phyloP scores from a whole-genome alignment of 2,888 invertebrate genomes.

The Campoplex nolae region DNA sequence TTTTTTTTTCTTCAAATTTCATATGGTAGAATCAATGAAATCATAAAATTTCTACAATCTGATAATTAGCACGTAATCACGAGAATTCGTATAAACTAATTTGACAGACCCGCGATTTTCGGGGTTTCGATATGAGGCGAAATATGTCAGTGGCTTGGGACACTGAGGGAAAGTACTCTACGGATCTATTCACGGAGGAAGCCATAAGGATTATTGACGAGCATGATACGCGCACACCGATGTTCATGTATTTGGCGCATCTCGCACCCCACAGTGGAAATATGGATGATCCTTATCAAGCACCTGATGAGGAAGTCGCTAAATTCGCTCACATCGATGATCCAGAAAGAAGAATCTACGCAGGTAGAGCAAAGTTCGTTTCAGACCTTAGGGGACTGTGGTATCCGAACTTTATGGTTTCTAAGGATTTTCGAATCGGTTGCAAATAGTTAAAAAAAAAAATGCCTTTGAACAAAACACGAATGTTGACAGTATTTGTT shows the following conservation, averaged over 20 bases:
- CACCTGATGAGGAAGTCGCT: constrained; percentile 89
- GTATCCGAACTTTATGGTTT: neutral
- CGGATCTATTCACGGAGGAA: constrained; percentile 89
- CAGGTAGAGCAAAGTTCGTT: constrained; percentile 85
- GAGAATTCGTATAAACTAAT: neutral
- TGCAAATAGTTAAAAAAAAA: neutral
- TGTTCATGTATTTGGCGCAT: constrained; percentile 90
- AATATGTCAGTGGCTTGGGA: constrained; percentile 86
- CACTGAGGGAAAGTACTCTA: constrained; percentile 87
- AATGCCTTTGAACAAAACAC: too few relatives aligned
- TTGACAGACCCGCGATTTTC: constrained; percentile 79
- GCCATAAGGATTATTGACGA: constrained; percentile 87
- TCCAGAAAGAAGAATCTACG: constrained; percentile 88
- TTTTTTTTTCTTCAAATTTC: too few relatives aligned
- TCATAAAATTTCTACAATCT: neutral
- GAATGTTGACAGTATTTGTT: neutral
- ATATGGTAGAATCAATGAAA: too few relatives aligned
- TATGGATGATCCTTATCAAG: constrained; percentile 88
- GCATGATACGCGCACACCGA: constrained; percentile 85
- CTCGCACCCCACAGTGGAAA: constrained; percentile 90
- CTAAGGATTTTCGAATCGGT: neutral
- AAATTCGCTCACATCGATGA: constrained; percentile 89
- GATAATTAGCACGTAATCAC: neutral
- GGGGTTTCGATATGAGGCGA: constrained; percentile 88
- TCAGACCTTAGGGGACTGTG: neutral